A percentile compares a stretch with the other conserved stretches of the same genome.
Evolutionary conservation across 2,113 vertebrate species (phyloP).

Genomic region (Paedocypris sp.): DNA sequence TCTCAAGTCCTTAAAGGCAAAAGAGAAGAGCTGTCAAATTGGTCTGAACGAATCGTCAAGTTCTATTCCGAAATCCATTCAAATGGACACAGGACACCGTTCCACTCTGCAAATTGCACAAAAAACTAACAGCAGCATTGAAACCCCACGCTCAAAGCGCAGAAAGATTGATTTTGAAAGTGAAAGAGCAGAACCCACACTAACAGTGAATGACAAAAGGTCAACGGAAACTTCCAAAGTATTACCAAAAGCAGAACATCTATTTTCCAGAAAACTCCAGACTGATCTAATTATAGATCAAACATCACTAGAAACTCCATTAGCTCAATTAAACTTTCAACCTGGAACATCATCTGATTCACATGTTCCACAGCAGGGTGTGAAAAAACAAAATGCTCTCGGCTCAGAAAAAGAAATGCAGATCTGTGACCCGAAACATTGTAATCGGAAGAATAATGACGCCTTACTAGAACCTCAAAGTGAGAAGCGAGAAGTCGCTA

Average conservation of each 20-base stretch:
- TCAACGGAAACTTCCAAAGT: not conserved
- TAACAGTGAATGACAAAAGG: not conserved
- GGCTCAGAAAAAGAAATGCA: constrained; percentile 1
- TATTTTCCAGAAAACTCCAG: not conserved
- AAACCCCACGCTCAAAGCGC: constrained; percentile 48
- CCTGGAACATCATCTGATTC: not conserved
- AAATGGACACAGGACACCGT: not conserved
- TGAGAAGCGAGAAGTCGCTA: not conserved
- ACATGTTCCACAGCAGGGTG: not conserved
- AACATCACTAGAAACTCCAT: not conserved
- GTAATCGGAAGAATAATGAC: not conserved
- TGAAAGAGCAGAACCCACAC: not conserved
- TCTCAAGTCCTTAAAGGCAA: constrained; percentile 53
- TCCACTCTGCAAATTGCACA: not conserved
- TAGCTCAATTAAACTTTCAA: not conserved
- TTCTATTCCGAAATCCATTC: not conserved
- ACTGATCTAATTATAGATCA: not conserved
- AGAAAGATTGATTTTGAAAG: constrained; percentile 34
- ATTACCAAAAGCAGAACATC: not conserved
- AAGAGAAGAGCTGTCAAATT: constrained; percentile 24
- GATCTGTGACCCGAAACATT: constrained; percentile 17
- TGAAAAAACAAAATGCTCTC: not conserved
- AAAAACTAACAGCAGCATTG: not conserved
- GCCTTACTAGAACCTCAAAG: not conserved
- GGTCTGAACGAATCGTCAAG: not conserved